These are phyloP conservation scores for Ethmia dodecea DNA, from an alignment of 2,888 invertebrate species.

Conservation along the genomic window DNA sequence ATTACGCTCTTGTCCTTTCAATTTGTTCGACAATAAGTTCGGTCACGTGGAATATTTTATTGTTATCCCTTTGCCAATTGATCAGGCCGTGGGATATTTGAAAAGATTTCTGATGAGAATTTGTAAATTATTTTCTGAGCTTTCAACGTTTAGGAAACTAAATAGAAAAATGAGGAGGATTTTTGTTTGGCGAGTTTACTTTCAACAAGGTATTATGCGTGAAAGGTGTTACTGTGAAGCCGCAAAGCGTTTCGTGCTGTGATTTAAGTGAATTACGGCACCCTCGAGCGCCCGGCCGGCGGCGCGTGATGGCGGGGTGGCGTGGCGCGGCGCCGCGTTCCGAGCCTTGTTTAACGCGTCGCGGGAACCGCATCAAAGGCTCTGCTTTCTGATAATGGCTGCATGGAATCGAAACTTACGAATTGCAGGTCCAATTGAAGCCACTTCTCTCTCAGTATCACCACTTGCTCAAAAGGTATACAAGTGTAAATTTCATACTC, in stretches of 20 bases:
- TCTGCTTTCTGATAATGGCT: slow-evolving; percentile 14
- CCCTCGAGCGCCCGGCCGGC: slow-evolving; percentile 29
- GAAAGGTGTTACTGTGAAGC: slow-evolving; percentile 27
- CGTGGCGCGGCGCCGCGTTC: slow-evolving; percentile 30
- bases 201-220: slow-evolving; percentile 20
- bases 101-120: no score
- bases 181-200: neutral
- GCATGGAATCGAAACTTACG: no score
- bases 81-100: no score
- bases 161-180: no score
- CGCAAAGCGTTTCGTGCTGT: slow-evolving; percentile 37
- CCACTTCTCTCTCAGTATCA: no score
- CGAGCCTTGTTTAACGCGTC: slow-evolving; percentile 62
- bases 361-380: slow-evolving; percentile 58
- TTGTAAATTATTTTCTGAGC: no score
- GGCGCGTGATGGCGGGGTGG: slow-evolving; percentile 14
- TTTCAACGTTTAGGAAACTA: no score
- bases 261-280: slow-evolving; percentile 67
- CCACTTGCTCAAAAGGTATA: no score
- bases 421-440: no score
- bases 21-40: slow-evolving; percentile 23
- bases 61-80: no score
- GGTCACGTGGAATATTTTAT: slow-evolving; percentile 12
- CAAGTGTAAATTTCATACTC: no score
- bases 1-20: slow-evolving; percentile 52